Evolutionary conservation across 2,113 vertebrate genomes (phyloP), one percentile per base, ranked within the genome.

Genomic region (Edolisoma coerulescens): DNA sequence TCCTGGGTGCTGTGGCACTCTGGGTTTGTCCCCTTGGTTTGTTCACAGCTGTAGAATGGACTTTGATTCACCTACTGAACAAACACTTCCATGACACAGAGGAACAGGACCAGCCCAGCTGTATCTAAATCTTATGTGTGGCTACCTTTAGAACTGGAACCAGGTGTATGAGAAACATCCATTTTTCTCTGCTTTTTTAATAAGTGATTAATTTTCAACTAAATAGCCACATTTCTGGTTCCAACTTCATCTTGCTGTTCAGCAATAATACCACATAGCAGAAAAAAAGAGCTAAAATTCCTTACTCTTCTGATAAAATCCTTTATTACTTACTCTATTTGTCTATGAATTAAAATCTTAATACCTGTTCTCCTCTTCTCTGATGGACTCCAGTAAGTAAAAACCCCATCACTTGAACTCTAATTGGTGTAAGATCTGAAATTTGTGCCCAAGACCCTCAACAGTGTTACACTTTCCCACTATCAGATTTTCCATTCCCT

Each of bases 61-160:
- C 68, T 97, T 87, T 28, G 71, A 49, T 93, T 95, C 59, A 95
- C 80, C 88, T 87, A 49, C 39, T 87, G 83, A 96, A 53, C 84
- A 96, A 96, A 97, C 67, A 69, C 15, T 77, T 23, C 0, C 28
- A 23, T 35, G 50, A 81, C 78, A 94, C 37, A 87, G 1, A 81
- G 80, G 60, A 76, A 87, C 22, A 33, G 54, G 19, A 63, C 30
- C 12, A 8, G 56, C 28, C 47, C 4, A 6, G 37, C 45, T 57
- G 1, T 20, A 56, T 3, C 50, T 33, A 56, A 30, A 32, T 37
- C 39, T 83, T 61, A 70, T 15, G 18, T 3, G 21, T 53, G 42
- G n/a, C 50, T 56, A 14, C 80, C 41, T 63, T 71, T 35, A 81
- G 50, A 81, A 50, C 16, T 26, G 21, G 23, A 47, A 78, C 8